Conservation (phyloP, 2,113 vertebrate genomes). For the Lycocorax pyrrhopterus region DNA sequence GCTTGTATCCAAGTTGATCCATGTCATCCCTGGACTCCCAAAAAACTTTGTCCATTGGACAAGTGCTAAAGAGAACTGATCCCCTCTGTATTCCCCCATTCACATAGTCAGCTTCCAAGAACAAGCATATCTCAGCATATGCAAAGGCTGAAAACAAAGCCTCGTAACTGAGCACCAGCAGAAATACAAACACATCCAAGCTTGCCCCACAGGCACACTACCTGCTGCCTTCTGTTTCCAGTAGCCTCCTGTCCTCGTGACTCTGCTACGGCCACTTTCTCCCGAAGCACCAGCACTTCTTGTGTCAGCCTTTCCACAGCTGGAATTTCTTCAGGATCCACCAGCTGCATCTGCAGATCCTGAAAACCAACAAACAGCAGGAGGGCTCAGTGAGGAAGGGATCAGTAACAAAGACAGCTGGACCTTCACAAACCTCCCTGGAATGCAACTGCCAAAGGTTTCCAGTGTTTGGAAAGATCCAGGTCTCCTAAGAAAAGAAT, state of each 20-base stretch:
- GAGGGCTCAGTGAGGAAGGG: neutral
- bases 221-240: slow-evolving; percentile 74
- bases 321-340: slow-evolving; percentile 82
- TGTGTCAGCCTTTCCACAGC: slow-evolving; percentile 81
- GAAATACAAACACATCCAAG: neutral
- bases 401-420: slow-evolving; percentile 17
- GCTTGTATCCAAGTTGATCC: neutral
- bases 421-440: neutral
- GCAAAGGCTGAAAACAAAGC: neutral
- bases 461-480: neutral
- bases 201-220: slow-evolving; percentile 17
- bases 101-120: neutral
- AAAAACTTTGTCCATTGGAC: neutral
- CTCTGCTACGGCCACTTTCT: slow-evolving; percentile 71
- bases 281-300: slow-evolving; percentile 83
- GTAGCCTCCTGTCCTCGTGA: slow-evolving; percentile 58
- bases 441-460: neutral
- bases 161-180: neutral
- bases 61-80: neutral
- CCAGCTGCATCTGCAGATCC: slow-evolving; percentile 86
- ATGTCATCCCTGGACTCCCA: neutral
- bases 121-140: neutral
- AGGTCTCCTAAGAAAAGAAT: neutral
- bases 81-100: neutral
- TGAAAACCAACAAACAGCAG: slow-evolving; percentile 53